phyloP scores from a whole-genome alignment of 2,113 vertebrate species.

The Prionailurus bengalensis region DNA sequence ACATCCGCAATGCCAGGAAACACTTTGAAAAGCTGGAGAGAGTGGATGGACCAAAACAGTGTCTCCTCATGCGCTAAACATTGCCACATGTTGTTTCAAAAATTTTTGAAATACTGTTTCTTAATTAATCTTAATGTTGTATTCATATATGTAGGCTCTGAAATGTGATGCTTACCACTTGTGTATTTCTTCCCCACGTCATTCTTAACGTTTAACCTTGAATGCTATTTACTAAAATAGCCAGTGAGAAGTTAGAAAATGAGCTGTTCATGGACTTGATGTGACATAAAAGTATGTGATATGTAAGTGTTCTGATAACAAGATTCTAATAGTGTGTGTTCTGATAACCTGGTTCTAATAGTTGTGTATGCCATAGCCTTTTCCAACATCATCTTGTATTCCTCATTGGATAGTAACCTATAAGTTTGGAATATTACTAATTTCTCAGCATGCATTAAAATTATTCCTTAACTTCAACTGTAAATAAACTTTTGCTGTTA shows the following conservation, averaged over 20 bases:
- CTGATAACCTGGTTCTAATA: slow-evolving; percentile 51
- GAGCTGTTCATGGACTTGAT: slow-evolving; percentile 68
- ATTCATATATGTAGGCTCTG: slow-evolving; percentile 84
- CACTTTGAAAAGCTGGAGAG: slow-evolving; percentile 99
- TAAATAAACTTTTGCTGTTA: slow-evolving; percentile 79
- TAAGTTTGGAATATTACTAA: slow-evolving; percentile 72
- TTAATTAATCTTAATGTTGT: slow-evolving; percentile 76
- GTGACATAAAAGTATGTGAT: slow-evolving; percentile 71
- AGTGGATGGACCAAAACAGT: slow-evolving; percentile 98
- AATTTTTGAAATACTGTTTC: slow-evolving; percentile 72
- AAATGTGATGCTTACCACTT: slow-evolving; percentile 82
- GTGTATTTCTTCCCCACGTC: slow-evolving; percentile 68
- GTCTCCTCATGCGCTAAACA: slow-evolving; percentile 95
- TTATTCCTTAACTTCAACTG: slow-evolving; percentile 64
- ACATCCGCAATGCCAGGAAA: slow-evolving; percentile 98
- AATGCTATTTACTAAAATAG: slow-evolving; percentile 82
- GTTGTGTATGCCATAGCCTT: slow-evolving; percentile 58
- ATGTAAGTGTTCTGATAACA: slow-evolving; percentile 69
- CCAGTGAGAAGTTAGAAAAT: slow-evolving; percentile 49
- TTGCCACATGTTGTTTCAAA: slow-evolving; percentile 21
- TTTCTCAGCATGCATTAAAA: slow-evolving; percentile 80
- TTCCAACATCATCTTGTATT: slow-evolving; percentile 60
- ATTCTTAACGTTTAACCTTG: slow-evolving; percentile 80
- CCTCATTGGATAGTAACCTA: slow-evolving; percentile 56
- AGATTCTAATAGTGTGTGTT: slow-evolving; percentile 65